Conservation (phyloP, 1,140 invertebrate genomes). For the Listronotus bonariensis region DNA sequence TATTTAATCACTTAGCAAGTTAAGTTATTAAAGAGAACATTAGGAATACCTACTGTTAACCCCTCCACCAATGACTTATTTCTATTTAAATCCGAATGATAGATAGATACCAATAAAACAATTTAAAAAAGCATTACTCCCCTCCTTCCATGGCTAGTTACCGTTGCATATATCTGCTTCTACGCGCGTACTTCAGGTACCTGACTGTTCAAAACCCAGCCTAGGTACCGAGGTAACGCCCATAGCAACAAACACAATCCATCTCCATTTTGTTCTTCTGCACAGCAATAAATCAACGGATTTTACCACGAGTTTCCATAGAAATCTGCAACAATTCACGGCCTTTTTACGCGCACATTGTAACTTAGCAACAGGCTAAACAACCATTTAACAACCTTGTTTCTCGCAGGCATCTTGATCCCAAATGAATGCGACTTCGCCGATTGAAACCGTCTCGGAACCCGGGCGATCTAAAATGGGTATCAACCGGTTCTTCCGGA, state of each 20-base stretch:
- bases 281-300: background rate
- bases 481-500: slow-evolving; percentile 30
- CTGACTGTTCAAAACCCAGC: slow-evolving; percentile 78
- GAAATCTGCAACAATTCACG: too few relatives aligned
- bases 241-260: slow-evolving; percentile 58
- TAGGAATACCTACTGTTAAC: too few relatives aligned
- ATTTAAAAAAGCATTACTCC: too few relatives aligned
- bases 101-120: too few relatives aligned
- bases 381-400: slow-evolving; percentile 12
- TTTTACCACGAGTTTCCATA: too few relatives aligned
- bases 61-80: too few relatives aligned
- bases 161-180: slow-evolving; percentile 51
- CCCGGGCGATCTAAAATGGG: background rate
- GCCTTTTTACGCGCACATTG: background rate
- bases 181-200: slow-evolving; percentile 97
- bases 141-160: too few relatives aligned
- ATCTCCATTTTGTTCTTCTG: slow-evolving; percentile 8
- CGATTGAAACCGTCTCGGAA: background rate
- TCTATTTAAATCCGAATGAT: too few relatives aligned
- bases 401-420: background rate
- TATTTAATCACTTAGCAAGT: too few relatives aligned
- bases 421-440: slow-evolving; percentile 2
- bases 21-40: too few relatives aligned
- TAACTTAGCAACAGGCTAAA: slow-evolving; percentile 23
- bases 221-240: slow-evolving; percentile 76